Percentiles rank a stretch among this genome's conserved stretches.
These are phyloP conservation scores for Phengaris alcon DNA, from an alignment of 2,888 invertebrate species.

Conservation along the genomic window DNA sequence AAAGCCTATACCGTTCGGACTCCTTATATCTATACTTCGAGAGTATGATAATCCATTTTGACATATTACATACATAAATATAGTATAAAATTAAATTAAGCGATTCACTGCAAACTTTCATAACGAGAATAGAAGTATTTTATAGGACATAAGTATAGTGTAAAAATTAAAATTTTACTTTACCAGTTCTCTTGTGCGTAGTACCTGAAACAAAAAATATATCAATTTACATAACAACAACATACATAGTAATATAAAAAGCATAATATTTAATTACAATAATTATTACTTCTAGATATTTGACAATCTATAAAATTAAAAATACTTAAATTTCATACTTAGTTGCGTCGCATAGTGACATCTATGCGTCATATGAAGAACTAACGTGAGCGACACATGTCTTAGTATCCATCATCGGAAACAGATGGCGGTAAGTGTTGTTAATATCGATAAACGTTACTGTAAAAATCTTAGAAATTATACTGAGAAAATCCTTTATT, in stretches of 20 bases:
- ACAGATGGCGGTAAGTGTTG: conserved; percentile 45
- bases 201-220: conserved; percentile 74
- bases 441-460: not conserved
- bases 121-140: no score
- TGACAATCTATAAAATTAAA: no score
- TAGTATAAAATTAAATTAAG: no score
- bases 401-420: conserved; percentile 38
- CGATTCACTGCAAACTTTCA: no score
- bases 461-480: not conserved
- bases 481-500: not conserved
- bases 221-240: conserved; percentile 48
- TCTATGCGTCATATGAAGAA: conserved; percentile 46
- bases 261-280: no score
- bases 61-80: no score
- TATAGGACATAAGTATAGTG: conserved; percentile 1
- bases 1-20: no score
- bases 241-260: conserved; percentile 34
- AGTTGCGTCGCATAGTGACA: conserved; percentile 47
- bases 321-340: not conserved
- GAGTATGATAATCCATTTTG: no score
- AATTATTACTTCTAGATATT: no score
- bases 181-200: conserved; percentile 78
- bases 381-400: conserved; percentile 36
- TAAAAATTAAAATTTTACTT: conserved; percentile 48
- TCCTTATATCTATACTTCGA: no score